Percentiles rank a stretch among this genome's conserved stretches.
Conservation (phyloP, 2,113 vertebrate genomes). For the Penelope pileata region DNA sequence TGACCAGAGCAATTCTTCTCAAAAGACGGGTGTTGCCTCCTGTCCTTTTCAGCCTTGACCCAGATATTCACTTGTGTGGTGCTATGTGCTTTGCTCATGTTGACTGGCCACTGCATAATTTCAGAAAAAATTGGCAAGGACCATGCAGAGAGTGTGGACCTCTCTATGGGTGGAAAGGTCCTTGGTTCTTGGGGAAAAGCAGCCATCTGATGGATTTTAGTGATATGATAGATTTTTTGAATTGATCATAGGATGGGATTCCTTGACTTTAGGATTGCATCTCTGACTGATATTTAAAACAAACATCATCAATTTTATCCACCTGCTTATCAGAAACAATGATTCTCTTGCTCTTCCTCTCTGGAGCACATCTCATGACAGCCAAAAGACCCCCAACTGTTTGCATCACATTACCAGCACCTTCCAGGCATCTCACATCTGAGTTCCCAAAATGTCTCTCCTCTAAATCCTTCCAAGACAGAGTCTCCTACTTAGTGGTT, state of each 20-base stretch:
- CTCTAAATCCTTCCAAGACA: background rate
- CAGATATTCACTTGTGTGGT: background rate
- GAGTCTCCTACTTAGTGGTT: background rate
- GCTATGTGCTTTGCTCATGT: background rate
- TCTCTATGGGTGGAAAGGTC: background rate
- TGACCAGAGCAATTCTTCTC: background rate
- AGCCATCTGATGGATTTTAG: background rate
- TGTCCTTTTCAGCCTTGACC: background rate
- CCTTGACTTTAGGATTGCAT: background rate
- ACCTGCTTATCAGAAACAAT: background rate
- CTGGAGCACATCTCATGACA: background rate
- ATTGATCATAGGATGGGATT: background rate
- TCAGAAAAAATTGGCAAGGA: background rate
- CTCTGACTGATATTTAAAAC: background rate
- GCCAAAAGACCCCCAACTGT: background rate
- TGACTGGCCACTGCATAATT: background rate
- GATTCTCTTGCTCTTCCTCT: background rate
- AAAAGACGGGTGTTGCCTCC: background rate
- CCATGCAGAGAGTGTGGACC: background rate
- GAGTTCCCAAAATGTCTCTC: background rate
- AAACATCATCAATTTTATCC: background rate
- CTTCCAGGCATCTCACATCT: conserved; percentile 22
- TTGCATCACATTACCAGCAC: background rate
- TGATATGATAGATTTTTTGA: background rate
- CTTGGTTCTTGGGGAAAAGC: fast-evolving